phyloP scores from a whole-genome alignment of 2,113 vertebrate species.

The Salminus brasiliensis region DNA sequence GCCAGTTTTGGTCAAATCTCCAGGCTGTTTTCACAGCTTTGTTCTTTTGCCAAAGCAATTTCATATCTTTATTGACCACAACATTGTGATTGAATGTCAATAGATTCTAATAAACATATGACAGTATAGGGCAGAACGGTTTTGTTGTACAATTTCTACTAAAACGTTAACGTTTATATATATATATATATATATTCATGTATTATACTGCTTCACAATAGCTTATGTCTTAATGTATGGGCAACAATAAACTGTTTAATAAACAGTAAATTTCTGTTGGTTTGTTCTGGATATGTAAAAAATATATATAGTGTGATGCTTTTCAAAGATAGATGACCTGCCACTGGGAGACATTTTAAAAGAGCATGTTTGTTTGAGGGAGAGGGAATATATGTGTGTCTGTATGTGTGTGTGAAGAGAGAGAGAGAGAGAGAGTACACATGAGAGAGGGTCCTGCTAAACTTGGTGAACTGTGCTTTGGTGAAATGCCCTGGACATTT shows the following conservation, averaged over 20 bases:
- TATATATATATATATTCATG: constrained; percentile 12
- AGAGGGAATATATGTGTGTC: neutral
- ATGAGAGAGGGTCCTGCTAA: constrained; percentile 44
- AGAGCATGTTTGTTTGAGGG: neutral
- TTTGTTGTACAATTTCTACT: constrained; percentile 30
- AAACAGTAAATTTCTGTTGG: neutral
- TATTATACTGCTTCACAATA: constrained; percentile 18
- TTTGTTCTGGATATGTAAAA: neutral
- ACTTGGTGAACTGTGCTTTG: constrained; percentile 65
- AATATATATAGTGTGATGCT: too few species aligned
- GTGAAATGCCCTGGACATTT: constrained; percentile 46
- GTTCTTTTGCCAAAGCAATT: constrained; percentile 52
- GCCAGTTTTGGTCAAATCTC: constrained; percentile 22
- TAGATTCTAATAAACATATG: constrained; percentile 35
- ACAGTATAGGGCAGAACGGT: neutral
- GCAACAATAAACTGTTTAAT: constrained; percentile 46
- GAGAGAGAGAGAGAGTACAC: constrained; percentile 3
- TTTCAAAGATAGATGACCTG: neutral
- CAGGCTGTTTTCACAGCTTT: constrained; percentile 27
- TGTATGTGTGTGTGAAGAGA: neutral
- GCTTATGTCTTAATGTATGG: constrained; percentile 35
- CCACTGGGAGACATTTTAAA: neutral
- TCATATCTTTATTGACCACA: constrained; percentile 50
- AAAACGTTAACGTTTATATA: constrained; percentile 21
- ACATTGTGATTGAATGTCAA: constrained; percentile 52